Conservation (phyloP, 2,888 invertebrate species). For the Hydraecia micacea region DNA sequence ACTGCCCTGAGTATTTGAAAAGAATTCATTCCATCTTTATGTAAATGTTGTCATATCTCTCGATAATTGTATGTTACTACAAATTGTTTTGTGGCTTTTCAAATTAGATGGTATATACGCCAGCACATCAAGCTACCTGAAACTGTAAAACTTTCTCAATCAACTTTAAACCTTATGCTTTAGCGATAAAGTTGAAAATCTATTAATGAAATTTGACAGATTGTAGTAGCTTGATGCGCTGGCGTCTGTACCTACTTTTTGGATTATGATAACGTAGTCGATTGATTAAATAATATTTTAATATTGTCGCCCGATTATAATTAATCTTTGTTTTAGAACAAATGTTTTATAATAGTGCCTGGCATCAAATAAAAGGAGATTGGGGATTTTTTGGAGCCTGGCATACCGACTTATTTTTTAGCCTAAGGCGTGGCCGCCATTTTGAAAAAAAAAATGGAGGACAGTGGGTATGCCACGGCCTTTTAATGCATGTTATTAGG, state of each 20-base stretch:
- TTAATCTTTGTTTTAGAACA: background rate
- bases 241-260: background rate
- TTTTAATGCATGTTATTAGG: background rate
- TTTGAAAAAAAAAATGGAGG: background rate
- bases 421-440: background rate
- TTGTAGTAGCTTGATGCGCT: no score
- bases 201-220: no score
- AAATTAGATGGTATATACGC: background rate
- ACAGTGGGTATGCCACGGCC: background rate
- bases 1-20: slow-evolving; percentile 19
- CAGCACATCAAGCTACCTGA: no score
- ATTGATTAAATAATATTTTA: background rate
- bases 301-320: background rate
- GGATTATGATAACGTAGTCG: background rate
- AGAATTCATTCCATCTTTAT: slow-evolving; percentile 38
- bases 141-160: no score
- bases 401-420: background rate
- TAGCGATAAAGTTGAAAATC: no score
- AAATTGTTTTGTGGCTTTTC: slow-evolving; percentile 1
- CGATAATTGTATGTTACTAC: slow-evolving; percentile 18
- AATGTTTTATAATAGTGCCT: background rate
- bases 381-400: background rate
- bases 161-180: no score
- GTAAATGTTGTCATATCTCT: slow-evolving; percentile 32
- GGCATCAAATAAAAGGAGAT: background rate